phyloP scores from a whole-genome alignment of 2,797 vertebrate genomes.

The Apogon hyalosoma region DNA sequence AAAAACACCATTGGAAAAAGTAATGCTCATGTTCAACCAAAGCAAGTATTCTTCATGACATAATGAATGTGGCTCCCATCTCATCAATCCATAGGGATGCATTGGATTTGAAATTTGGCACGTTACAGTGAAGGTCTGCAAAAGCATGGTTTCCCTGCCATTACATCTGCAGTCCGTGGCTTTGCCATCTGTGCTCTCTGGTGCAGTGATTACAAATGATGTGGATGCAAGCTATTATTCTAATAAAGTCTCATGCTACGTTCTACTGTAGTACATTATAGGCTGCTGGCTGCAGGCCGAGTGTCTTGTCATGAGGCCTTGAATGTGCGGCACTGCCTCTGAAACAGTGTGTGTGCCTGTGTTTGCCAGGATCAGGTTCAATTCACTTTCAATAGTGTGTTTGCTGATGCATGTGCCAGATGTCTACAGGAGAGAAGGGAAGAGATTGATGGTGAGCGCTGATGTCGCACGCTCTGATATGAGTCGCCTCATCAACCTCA shows the following conservation, averaged over 20 bases:
- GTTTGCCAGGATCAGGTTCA: conserved; percentile 55
- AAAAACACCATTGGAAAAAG: conserved; percentile 1
- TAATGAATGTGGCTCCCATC: conserved; percentile 1
- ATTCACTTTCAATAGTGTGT: conserved; percentile 70
- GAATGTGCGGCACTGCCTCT: conserved; percentile 41
- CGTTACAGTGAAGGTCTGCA: conserved; percentile 18
- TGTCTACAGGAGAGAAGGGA: conserved; percentile 71
- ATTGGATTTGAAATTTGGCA: conserved; percentile 22
- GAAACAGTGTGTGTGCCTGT: conserved; percentile 25
- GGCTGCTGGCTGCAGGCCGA: conserved; percentile 52
- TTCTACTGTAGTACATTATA: conserved; percentile 58
- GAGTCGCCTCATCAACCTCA: conserved; percentile 87
- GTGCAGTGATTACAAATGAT: conserved; percentile 54
- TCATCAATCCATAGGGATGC: neutral
- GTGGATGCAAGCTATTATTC: conserved; percentile 50
- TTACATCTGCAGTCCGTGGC: conserved; percentile 31
- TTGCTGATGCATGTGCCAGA: conserved; percentile 77
- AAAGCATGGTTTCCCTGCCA: conserved; percentile 21
- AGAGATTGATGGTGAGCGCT: conserved; percentile 83
- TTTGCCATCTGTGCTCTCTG: conserved; percentile 47
- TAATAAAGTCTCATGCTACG: conserved; percentile 55
- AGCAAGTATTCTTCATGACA: conserved; percentile 1
- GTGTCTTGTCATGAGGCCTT: conserved; percentile 60
- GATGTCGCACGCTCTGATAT: conserved; percentile 83
- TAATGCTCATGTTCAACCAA: neutral